Evolutionary conservation across 2,888 invertebrate species (phyloP).

Genomic region (Andricus curvator): DNA sequence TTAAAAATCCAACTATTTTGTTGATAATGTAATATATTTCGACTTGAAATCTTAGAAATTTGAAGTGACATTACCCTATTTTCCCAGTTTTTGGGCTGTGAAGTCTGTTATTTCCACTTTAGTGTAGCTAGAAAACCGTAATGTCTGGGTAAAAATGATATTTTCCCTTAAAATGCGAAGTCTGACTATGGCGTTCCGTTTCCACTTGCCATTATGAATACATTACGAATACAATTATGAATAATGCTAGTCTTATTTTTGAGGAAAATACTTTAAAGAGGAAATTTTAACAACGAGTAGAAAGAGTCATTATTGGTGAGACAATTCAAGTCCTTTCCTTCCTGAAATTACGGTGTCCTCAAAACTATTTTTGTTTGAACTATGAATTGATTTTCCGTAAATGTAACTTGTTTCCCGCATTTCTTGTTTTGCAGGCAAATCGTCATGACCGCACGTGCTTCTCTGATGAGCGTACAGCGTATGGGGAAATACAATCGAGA

Average conservation of each 20-base stretch:
- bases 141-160: background rate
- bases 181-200: background rate
- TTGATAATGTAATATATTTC: too few relatives aligned
- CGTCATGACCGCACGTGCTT: slow-evolving; percentile 38
- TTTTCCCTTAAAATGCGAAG: background rate
- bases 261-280: too few relatives aligned
- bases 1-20: too few relatives aligned
- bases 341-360: background rate
- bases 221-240: too few relatives aligned
- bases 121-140: too few relatives aligned
- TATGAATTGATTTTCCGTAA: background rate
- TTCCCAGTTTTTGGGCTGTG: too few relatives aligned
- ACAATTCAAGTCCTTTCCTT: background rate
- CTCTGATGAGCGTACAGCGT: slow-evolving; percentile 30
- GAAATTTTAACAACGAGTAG: too few relatives aligned
- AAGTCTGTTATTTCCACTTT: too few relatives aligned
- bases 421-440: slow-evolving; percentile 30
- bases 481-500: slow-evolving; percentile 40
- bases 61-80: too few relatives aligned
- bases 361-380: background rate
- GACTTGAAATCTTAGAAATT: too few relatives aligned
- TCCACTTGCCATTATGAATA: background rate
- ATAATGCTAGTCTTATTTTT: too few relatives aligned
- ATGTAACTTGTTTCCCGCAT: slow-evolving; percentile 34
- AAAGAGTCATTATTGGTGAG: too few relatives aligned